These are phyloP conservation scores for Crossaster papposus DNA, from an alignment of 53 echinoderm and acorn worm genomes.

Conservation along the genomic window DNA sequence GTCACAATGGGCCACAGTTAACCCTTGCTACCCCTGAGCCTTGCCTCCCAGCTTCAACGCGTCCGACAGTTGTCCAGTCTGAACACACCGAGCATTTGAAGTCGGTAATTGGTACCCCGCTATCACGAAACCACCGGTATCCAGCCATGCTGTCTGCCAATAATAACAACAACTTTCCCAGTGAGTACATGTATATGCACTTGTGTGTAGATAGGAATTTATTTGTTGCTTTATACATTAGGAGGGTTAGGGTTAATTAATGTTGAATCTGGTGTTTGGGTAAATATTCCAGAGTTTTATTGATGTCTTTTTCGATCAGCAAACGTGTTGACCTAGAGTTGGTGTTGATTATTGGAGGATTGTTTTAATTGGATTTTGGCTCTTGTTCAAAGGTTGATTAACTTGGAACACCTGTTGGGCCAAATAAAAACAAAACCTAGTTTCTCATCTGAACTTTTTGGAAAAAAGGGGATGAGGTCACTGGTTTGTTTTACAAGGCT, in stretches of 20 bases:
- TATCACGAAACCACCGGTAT: not conserved
- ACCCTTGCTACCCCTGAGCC: conserved; percentile 24
- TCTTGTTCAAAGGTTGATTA: too few species aligned
- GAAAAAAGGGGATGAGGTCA: too few species aligned
- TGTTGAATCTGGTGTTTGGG: not conserved
- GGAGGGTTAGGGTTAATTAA: too few species aligned
- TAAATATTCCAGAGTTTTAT: too few species aligned
- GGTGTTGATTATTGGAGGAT: too few species aligned
- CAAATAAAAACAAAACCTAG: too few species aligned
- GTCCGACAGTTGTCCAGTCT: not conserved
- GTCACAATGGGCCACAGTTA: conserved; percentile 47
- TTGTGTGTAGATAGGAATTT: not conserved
- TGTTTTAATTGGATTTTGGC: too few species aligned
- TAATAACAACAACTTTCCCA: conserved; percentile 28
- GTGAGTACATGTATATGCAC: conserved; percentile 38
- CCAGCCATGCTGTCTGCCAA: conserved; percentile 32
- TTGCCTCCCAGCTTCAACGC: conserved; percentile 2
- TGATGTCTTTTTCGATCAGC: too few species aligned
- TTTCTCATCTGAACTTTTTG: too few species aligned
- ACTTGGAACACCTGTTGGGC: too few species aligned
- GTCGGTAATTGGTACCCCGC: not conserved
- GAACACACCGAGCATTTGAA: not conserved
- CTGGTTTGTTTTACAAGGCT: too few species aligned
- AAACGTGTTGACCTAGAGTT: too few species aligned
- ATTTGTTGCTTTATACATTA: not conserved